phyloP scores from a whole-genome alignment of 2,888 invertebrate species.

The Drosophila colorata region DNA sequence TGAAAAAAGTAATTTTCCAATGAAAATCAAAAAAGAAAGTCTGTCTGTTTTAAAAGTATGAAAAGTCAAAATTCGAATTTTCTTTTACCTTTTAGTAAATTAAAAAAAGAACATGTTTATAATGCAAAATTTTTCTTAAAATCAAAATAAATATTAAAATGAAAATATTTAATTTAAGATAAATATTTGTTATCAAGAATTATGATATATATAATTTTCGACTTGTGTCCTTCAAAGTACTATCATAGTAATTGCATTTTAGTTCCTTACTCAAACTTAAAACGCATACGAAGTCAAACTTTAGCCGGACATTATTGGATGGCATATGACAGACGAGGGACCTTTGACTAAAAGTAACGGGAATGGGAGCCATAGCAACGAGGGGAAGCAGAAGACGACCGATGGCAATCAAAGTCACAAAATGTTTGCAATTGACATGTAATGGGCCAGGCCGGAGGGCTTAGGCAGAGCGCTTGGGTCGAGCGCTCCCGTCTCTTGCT shows the following conservation, averaged over 20 bases:
- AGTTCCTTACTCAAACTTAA: background rate
- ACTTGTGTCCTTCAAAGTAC: background rate
- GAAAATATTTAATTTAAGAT: too few species aligned
- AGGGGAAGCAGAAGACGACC: slow-evolving; percentile 1
- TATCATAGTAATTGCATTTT: slow-evolving; percentile 6
- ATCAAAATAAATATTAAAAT: too few species aligned
- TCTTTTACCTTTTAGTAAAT: too few species aligned
- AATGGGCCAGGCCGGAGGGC: slow-evolving; percentile 11
- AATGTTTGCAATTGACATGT: slow-evolving; percentile 68
- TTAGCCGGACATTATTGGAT: slow-evolving; percentile 7
- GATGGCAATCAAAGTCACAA: slow-evolving; percentile 68
- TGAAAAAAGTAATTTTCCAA: too few species aligned
- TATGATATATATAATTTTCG: too few species aligned
- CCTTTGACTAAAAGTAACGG: slow-evolving; percentile 39
- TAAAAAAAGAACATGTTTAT: too few species aligned
- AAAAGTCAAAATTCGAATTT: too few species aligned
- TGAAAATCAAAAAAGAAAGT: too few species aligned
- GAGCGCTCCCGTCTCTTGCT: background rate
- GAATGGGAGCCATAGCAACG: slow-evolving; percentile 7
- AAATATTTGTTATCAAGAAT: too few species aligned
- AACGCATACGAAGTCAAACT: background rate
- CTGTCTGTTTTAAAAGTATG: too few species aligned
- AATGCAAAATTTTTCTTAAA: too few species aligned
- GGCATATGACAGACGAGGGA: background rate
- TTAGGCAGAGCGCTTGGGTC: background rate